Base-by-base conservation (phyloP, 2,888 invertebrate species). In the Sinotaia quadrata region DNA sequence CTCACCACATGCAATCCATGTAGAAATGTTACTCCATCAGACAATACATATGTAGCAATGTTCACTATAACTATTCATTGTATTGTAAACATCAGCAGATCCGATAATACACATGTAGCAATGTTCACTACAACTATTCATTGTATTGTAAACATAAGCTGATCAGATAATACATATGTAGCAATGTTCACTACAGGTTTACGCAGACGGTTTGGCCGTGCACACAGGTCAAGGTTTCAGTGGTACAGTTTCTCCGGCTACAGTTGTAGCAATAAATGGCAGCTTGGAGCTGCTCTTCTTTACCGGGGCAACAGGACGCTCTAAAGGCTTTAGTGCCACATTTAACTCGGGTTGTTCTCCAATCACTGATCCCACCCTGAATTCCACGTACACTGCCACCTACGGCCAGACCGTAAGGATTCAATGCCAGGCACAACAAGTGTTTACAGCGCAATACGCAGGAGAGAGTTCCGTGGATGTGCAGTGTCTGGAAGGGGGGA, bases 281-380 rank as follows among this genome's bases (percentile, higher is more conserved):
- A 58, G 67, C 3, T 27, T 81, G 15, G 70, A 62, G 24, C 15
- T 82, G 7, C 51, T 49, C n/a, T 69, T 82, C 52, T 71, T 44
- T 1, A 80, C 80, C 8, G 76, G 80, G 69, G 82, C 78, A 8
- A 58, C 75, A 4, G 74, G 70, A 0, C 65, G 71, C 21, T 56
- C 54, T 1, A 57, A 27, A 7, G 82, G 82, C 36, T 82, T 81
- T 61, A 62, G 21, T 2, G 78, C 78, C 4, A 61, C 44, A 3
- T 82, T 75, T 59, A 74, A 78, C 12, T 65, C 79, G 78, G 81
- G 77, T 12, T 82, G 82, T 69, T 67, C 73, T 2, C 41, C 59
- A 4, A 56, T 81, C 4, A 52, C 36, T 8, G 68, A 69, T 29
- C 18, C 67, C 1, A 73, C 77, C 18, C 41, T 78, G 4, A 67